Percentiles rank a stretch among this genome's conserved stretches.
Evolutionary conservation across 2,113 vertebrate species (phyloP).

Genomic region (Struthidea cinerea): DNA sequence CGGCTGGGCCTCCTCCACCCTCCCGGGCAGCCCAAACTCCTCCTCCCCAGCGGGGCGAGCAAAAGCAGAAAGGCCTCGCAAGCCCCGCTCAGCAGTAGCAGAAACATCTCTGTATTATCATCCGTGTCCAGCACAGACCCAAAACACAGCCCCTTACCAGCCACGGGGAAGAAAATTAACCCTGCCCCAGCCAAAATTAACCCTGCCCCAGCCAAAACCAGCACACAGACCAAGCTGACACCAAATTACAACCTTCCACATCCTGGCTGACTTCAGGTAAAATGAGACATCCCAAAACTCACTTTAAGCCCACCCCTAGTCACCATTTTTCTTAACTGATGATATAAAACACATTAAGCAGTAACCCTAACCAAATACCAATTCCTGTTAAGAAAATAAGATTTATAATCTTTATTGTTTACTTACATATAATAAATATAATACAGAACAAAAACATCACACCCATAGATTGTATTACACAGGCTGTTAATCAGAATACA

Average conservation of each 20-base stretch:
- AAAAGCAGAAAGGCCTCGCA: fast-evolving
- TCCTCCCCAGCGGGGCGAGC: fast-evolving
- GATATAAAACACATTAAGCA: not conserved
- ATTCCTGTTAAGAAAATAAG: constrained; percentile 37
- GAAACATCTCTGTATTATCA: fast-evolving
- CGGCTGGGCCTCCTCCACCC: not conserved
- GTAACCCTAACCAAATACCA: constrained; percentile 25
- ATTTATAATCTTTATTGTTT: constrained; percentile 45
- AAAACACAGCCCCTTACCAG: not conserved
- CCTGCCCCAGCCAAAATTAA: not conserved
- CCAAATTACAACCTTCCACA: not conserved
- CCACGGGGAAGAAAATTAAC: fast-evolving
- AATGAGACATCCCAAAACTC: fast-evolving
- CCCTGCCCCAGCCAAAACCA: not conserved
- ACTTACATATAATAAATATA: constrained; percentile 52
- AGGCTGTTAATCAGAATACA: constrained; percentile 49
- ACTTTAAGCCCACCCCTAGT: too few relatives aligned
- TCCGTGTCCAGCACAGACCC: not conserved
- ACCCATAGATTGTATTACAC: constrained; percentile 44
- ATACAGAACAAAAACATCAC: constrained; percentile 55
- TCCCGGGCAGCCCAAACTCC: not conserved
- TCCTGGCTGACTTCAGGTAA: not conserved
- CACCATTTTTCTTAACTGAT: not conserved
- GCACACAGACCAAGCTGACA: not conserved
- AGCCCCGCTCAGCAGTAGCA: not conserved